Evolutionary conservation across 2,888 invertebrate genomes (phyloP).

Genomic region (Cepaea hortensis): DNA sequence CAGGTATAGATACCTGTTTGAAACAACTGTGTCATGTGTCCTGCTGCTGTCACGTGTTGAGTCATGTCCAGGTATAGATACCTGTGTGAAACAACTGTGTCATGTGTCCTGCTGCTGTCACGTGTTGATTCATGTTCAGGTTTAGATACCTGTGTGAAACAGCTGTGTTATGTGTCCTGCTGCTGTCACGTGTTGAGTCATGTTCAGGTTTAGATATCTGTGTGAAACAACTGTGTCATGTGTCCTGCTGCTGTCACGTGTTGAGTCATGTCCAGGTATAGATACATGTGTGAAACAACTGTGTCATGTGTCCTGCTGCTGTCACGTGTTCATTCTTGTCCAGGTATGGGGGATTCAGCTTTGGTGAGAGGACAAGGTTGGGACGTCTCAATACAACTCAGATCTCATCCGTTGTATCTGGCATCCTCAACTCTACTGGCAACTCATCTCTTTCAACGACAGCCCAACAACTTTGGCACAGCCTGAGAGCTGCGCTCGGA

Average conservation of each 20-base stretch:
- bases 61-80: too few relatives aligned
- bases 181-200: not conserved
- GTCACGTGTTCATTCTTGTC: not conserved
- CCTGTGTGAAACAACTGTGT: too few relatives aligned
- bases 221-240: not conserved
- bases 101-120: too few relatives aligned
- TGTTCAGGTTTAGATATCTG: conserved; percentile 68
- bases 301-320: not conserved
- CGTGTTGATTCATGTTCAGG: too few relatives aligned
- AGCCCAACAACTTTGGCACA: conserved; percentile 47
- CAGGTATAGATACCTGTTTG: too few relatives aligned
- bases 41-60: too few relatives aligned
- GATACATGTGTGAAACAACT: conserved; percentile 39
- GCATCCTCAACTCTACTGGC: conserved; percentile 63
- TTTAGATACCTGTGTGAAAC: too few relatives aligned
- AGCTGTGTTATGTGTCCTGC: not conserved
- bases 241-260: not conserved
- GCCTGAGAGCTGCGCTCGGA: conserved; percentile 62
- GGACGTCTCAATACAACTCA: conserved; percentile 62
- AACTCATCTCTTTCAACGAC: conserved; percentile 53
- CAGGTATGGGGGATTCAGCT: conserved; percentile 74
- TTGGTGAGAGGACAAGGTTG: conserved; percentile 67
- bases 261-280: conserved; percentile 65
- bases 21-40: too few relatives aligned
- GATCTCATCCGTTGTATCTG: conserved; percentile 58